A percentile compares a stretch with the other conserved stretches of the same genome.
phyloP scores from a whole-genome alignment of 1,140 invertebrate genomes.

The Nasonia vitripennis region DNA sequence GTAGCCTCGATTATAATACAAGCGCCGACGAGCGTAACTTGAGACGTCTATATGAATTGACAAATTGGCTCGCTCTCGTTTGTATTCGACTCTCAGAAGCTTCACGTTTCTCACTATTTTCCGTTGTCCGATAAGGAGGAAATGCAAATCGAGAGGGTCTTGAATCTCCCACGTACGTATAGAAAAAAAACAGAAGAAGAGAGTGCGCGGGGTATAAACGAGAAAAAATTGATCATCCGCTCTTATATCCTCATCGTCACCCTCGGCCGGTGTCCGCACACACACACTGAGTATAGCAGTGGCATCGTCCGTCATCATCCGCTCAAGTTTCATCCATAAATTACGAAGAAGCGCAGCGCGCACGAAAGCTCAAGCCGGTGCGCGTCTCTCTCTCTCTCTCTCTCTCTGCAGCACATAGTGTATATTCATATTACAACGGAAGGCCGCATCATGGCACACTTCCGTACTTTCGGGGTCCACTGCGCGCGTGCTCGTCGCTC shows the following conservation, averaged over 20 bases:
- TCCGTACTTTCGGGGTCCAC: constrained; percentile 3
- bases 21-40: background rate
- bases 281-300: background rate
- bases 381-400: too few species aligned
- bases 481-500: background rate
- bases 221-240: constrained; percentile 38
- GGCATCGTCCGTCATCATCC: constrained; percentile 1
- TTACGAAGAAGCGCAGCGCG: constrained; percentile 25
- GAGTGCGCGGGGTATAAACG: background rate
- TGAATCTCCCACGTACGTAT: background rate
- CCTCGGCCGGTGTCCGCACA: background rate
- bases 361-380: background rate
- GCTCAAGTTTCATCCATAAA: constrained; percentile 45
- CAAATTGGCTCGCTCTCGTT: background rate
- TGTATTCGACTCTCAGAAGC: background rate
- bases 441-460: constrained; percentile 7
- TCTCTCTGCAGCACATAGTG: too few species aligned
- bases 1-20: background rate
- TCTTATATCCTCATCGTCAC: constrained; percentile 1
- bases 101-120: too few species aligned
- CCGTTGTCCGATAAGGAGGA: background rate
- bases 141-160: constrained; percentile 3
- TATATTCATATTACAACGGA: background rate
- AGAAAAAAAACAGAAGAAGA: background rate
- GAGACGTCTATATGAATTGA: constrained; percentile 15